Evolutionary conservation across 2,113 vertebrate genomes (phyloP).

Genomic region (Emydura subglobosa): DNA sequence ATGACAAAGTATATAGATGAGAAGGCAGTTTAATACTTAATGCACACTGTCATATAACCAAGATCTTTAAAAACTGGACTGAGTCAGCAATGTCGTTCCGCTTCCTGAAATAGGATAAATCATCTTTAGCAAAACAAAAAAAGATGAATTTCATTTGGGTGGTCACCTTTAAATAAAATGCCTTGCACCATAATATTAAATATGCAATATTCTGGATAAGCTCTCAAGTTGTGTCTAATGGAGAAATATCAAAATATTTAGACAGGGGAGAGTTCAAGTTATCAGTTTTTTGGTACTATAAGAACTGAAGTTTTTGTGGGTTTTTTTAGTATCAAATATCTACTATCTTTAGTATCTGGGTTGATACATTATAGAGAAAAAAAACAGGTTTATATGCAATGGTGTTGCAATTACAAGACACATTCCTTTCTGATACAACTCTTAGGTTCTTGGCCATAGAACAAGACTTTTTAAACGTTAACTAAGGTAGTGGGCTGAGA

Average conservation of each 20-base stretch:
- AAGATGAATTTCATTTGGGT: background rate
- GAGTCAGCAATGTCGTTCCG: background rate
- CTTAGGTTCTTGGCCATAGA: background rate
- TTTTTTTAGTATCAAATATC: background rate
- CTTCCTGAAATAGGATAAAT: background rate
- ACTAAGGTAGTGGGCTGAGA: background rate
- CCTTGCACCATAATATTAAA: background rate
- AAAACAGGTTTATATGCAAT: background rate
- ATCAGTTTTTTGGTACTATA: background rate
- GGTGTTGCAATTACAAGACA: background rate
- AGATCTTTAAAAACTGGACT: background rate
- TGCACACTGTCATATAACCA: background rate
- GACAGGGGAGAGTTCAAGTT: background rate
- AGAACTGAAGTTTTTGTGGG: background rate
- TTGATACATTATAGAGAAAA: background rate
- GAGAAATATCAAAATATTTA: background rate
- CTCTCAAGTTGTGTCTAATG: rapidly evolving
- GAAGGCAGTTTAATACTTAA: background rate
- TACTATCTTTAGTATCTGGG: background rate
- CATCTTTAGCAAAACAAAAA: rapidly evolving
- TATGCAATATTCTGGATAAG: background rate
- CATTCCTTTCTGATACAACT: background rate
- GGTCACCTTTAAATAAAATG: background rate
- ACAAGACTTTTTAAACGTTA: background rate
- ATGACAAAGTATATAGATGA: background rate